Evolutionary conservation across 2,113 vertebrate species (phyloP).

Genomic region (Ptychochromis oligacanthus): DNA sequence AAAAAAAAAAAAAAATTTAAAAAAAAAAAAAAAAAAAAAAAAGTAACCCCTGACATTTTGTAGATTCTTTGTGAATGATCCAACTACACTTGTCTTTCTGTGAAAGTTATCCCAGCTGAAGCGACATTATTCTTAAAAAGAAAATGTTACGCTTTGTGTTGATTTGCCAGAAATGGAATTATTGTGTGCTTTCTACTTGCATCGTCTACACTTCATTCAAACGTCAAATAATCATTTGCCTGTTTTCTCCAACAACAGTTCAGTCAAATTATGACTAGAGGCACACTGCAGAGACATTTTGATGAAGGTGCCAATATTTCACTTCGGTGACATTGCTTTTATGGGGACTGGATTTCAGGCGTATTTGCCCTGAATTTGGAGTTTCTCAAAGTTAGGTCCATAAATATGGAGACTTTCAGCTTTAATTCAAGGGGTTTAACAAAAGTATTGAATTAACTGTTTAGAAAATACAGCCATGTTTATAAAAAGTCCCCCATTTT

Average conservation of each 20-base stretch:
- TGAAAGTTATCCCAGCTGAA: neutral
- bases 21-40: too few species aligned
- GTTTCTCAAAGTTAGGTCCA: neutral
- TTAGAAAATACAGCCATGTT: too few species aligned
- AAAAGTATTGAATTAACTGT: neutral
- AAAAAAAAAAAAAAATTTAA: too few species aligned
- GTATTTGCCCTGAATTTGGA: neutral
- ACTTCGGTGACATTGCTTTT: neutral
- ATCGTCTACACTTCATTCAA: conserved; percentile 3
- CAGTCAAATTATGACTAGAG: conserved; percentile 24
- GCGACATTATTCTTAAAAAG: neutral
- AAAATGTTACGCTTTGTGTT: neutral
- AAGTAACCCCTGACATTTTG: too few species aligned
- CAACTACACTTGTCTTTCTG: neutral
- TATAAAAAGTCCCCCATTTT: neutral
- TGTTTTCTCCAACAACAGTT: conserved; percentile 3
- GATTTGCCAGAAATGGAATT: conserved; percentile 3
- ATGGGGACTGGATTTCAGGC: neutral
- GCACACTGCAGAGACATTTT: neutral
- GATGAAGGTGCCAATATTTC: conserved; percentile 8
- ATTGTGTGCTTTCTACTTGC: neutral
- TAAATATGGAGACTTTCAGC: neutral
- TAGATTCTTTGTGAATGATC: neutral
- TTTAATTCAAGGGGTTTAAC: neutral
- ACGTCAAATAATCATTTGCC: conserved; percentile 13